These are phyloP conservation scores for Campopleginae sp. DNA, from an alignment of 2,888 invertebrate species.

Conservation along the genomic window DNA sequence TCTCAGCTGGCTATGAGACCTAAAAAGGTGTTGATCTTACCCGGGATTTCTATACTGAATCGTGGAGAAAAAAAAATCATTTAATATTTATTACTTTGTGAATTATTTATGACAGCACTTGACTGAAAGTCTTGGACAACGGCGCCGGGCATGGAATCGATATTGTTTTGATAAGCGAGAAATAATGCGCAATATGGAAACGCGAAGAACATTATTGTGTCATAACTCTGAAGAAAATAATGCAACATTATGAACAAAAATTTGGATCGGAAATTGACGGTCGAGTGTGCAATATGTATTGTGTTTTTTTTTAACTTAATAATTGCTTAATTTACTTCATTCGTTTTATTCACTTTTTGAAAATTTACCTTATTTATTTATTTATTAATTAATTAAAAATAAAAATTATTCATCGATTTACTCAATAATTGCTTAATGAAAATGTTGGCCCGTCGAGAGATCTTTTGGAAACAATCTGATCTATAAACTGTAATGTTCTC, in stretches of 20 bases:
- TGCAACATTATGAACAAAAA: not conserved
- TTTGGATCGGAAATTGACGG: not conserved
- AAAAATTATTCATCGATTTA: too few relatives aligned
- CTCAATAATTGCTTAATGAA: too few relatives aligned
- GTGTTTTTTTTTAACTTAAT: too few relatives aligned
- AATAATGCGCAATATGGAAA: not conserved
- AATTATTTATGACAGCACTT: not conserved
- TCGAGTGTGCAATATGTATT: not conserved
- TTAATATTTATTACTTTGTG: constrained; percentile 8
- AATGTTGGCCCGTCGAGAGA: not conserved
- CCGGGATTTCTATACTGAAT: constrained; percentile 19
- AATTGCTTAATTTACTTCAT: too few relatives aligned
- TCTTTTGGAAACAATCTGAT: not conserved
- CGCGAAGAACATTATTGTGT: not conserved
- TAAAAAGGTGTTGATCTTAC: constrained; percentile 52
- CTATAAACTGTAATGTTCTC: constrained; percentile 19
- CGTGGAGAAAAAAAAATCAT: constrained; percentile 10
- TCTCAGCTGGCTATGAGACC: constrained; percentile 59
- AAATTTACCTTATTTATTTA: not conserved
- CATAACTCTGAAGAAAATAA: not conserved
- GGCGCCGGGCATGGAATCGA: not conserved
- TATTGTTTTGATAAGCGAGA: not conserved
- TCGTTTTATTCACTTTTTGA: not conserved
- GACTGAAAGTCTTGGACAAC: not conserved
- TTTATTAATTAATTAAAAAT: too few relatives aligned